Evolutionary conservation across 2,888 invertebrate genomes (phyloP).

Genomic region (Brachyopa scutellaris): DNA sequence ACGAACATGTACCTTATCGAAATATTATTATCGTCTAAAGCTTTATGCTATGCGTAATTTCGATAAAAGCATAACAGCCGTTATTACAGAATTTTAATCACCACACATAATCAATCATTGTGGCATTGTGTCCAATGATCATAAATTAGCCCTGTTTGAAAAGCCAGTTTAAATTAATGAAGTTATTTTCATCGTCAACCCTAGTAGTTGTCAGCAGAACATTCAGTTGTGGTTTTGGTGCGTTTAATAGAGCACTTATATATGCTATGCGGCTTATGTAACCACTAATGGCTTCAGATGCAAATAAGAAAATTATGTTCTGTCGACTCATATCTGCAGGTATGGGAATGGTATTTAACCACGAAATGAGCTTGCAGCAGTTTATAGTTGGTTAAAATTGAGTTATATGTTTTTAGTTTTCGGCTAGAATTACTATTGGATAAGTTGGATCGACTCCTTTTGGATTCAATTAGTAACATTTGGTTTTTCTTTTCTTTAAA

Average conservation of each 20-base stretch:
- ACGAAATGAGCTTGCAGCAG: background rate
- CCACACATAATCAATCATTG: conserved; percentile 59
- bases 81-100: conserved; percentile 29
- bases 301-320: conserved; percentile 43
- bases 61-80: conserved; percentile 34
- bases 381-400: too few species aligned
- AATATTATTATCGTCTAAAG: conserved; percentile 22
- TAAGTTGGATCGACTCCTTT: too few species aligned
- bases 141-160: conserved; percentile 52
- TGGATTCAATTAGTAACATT: too few species aligned
- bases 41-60: conserved; percentile 7
- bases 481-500: too few species aligned
- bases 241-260: conserved; percentile 28
- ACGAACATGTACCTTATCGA: too few species aligned
- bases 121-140: conserved; percentile 52
- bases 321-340: background rate
- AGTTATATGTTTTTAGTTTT: too few species aligned
- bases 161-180: conserved; percentile 59
- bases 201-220: conserved; percentile 16
- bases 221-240: conserved; percentile 41
- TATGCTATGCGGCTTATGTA: conserved; percentile 14
- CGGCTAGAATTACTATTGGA: too few species aligned
- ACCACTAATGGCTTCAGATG: conserved; percentile 55
- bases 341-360: too few species aligned
- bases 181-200: conserved; percentile 35